Conservation (phyloP, 2,888 invertebrate species). For the Magallana nippona region DNA sequence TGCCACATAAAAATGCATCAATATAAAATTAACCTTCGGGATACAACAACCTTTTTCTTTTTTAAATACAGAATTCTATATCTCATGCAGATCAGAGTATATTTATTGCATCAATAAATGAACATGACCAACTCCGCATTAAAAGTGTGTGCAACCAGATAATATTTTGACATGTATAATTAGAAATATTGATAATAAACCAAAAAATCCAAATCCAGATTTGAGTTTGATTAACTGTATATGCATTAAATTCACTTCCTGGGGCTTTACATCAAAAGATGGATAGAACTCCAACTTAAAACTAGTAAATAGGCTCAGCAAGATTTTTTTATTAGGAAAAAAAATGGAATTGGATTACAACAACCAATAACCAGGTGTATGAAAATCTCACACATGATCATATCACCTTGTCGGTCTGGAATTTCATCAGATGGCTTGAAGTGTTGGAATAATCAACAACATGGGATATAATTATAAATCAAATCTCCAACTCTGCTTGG, state of each 20-base stretch:
- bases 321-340: background rate
- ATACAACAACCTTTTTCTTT: too few species aligned
- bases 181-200: slow-evolving; percentile 11
- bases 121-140: too few species aligned
- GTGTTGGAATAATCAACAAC: background rate
- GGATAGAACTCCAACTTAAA: too few species aligned
- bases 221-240: slow-evolving; percentile 11
- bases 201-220: slow-evolving; percentile 1
- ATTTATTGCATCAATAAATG: too few species aligned
- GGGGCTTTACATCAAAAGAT: background rate
- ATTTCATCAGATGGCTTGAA: background rate
- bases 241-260: slow-evolving; percentile 2
- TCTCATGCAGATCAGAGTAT: too few species aligned
- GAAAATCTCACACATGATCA: background rate
- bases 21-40: too few species aligned
- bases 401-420: background rate
- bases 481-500: too few species aligned
- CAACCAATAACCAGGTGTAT: background rate
- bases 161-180: background rate
- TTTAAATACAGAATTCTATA: too few species aligned
- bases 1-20: too few species aligned
- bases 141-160: background rate
- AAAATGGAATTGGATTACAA: too few species aligned
- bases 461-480: background rate
- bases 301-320: background rate